These are phyloP conservation scores for Argynnis bischoffii DNA, from an alignment of 2,888 invertebrate species.

Conservation along the genomic window DNA sequence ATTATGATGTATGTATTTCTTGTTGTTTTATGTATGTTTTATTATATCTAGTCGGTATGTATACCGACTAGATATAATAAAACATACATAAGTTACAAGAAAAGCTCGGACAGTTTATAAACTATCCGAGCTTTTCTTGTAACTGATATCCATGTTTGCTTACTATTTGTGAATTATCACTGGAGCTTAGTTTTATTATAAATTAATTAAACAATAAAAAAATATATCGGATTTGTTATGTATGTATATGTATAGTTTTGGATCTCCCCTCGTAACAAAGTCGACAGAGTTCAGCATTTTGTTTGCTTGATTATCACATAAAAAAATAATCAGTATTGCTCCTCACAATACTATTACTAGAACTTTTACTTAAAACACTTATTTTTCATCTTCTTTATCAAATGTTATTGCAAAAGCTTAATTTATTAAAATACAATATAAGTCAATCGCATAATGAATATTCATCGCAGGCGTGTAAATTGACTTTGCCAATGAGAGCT, in stretches of 20 bases:
- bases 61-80: too few relatives aligned
- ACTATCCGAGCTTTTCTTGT: neutral
- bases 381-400: neutral
- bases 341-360: neutral
- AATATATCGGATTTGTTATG: too few relatives aligned
- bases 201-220: too few relatives aligned
- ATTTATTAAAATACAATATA: neutral
- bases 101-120: too few relatives aligned
- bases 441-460: constrained; percentile 19
- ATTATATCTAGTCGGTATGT: neutral
- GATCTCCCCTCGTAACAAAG: too few relatives aligned
- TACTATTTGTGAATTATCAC: neutral
- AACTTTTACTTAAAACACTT: neutral
- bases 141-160: neutral
- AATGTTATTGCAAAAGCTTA: constrained; percentile 1
- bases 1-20: neutral
- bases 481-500: constrained; percentile 45
- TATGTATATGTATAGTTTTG: too few relatives aligned
- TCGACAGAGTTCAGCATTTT: too few relatives aligned
- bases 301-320: neutral
- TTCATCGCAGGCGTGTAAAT: constrained; percentile 62
- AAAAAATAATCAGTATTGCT: neutral
- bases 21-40: neutral
- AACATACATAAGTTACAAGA: too few relatives aligned
- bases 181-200: neutral